Evolutionary conservation across 2,888 invertebrate species (phyloP).

Genomic region (Incurvaria masculella): DNA sequence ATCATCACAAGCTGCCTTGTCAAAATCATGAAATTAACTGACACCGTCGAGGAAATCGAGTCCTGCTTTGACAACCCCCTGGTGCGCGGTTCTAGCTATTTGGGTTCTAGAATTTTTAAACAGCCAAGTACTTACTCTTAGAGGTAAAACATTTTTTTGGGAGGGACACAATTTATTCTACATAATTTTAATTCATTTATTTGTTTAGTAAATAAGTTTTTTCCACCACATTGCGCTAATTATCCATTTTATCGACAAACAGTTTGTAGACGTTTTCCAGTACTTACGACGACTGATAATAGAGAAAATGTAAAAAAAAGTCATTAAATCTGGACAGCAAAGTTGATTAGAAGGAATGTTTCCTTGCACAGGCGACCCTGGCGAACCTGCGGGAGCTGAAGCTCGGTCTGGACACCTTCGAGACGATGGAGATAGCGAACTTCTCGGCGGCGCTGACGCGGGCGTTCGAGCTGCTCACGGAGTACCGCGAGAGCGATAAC

Average conservation of each 20-base stretch:
- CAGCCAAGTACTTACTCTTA: too few relatives aligned
- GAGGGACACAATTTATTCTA: neutral
- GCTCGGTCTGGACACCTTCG: constrained; percentile 71
- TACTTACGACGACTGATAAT: too few relatives aligned
- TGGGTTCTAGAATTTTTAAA: too few relatives aligned
- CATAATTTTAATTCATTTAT: neutral
- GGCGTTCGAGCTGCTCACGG: constrained; percentile 84
- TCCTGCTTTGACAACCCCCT: constrained; percentile 86
- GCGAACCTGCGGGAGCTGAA: constrained; percentile 82
- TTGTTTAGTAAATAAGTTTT: too few relatives aligned
- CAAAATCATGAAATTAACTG: constrained; percentile 91
- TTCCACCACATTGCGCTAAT: too few relatives aligned
- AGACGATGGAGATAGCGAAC: constrained; percentile 89
- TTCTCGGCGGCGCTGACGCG: constrained; percentile 85
- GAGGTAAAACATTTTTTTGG: neutral
- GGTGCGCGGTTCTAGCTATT: too few relatives aligned
- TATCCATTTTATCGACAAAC: too few relatives aligned
- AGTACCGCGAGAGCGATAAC: constrained; percentile 58
- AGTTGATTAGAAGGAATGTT: constrained; percentile 2
- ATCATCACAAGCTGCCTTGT: constrained; percentile 97
- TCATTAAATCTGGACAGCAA: neutral
- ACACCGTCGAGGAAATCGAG: constrained; percentile 75
- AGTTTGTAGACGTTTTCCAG: too few relatives aligned
- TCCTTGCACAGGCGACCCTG: constrained; percentile 69
- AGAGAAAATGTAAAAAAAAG: neutral